Percentiles rank a stretch among this genome's conserved stretches.
These are phyloP conservation scores for Trematomus loennbergii DNA, from an alignment of 2,113 vertebrate species.

Conservation along the genomic window DNA sequence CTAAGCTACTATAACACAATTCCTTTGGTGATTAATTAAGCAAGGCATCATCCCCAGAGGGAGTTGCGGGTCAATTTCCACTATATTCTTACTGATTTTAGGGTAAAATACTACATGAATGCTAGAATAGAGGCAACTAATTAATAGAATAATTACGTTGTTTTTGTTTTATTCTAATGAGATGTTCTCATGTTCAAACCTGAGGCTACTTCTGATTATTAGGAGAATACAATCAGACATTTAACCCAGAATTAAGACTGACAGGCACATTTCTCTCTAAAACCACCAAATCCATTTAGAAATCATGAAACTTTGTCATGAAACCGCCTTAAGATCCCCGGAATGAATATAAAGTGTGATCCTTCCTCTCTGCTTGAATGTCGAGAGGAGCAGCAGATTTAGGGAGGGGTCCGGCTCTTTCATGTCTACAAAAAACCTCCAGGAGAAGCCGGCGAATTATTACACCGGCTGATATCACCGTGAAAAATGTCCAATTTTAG, in stretches of 20 bases:
- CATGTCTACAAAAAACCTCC: constrained; percentile 39
- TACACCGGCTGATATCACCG: background rate
- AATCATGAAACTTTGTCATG: background rate
- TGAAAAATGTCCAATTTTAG: background rate
- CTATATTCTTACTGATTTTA: background rate
- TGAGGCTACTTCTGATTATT: background rate
- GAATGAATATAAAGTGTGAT: accelerated
- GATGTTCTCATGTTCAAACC: background rate
- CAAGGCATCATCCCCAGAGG: background rate
- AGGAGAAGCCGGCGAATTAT: constrained; percentile 43
- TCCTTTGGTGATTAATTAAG: background rate
- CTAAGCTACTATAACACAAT: no score
- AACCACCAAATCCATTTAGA: background rate
- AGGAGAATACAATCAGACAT: background rate
- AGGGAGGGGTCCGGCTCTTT: constrained; percentile 74
- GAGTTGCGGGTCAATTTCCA: background rate
- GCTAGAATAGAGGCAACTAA: background rate
- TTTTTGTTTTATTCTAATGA: background rate
- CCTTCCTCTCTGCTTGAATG: background rate
- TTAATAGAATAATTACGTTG: background rate
- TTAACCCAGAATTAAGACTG: background rate
- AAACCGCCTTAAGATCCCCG: background rate
- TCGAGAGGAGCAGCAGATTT: constrained; percentile 18
- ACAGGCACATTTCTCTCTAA: background rate
- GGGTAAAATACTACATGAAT: background rate